Conservation (phyloP, 2,113 vertebrate species). For the Pterocles burchelli region DNA sequence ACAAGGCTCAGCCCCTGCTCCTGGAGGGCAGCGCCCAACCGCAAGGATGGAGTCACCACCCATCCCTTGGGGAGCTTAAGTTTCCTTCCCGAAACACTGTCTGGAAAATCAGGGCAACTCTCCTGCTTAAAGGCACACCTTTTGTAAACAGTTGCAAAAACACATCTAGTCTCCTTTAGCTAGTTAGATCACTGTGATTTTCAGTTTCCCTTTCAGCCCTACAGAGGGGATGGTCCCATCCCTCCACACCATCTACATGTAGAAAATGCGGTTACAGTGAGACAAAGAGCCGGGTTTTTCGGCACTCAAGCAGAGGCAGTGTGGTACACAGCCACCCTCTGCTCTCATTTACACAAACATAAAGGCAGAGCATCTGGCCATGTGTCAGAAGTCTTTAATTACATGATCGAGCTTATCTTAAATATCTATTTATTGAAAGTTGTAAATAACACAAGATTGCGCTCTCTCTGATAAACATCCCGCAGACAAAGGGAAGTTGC, state of each 20-base stretch:
- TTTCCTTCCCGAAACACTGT: background rate
- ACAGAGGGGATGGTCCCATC: background rate
- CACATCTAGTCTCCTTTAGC: background rate
- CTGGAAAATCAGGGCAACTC: background rate
- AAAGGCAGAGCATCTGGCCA: slow-evolving; percentile 44
- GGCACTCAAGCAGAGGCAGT: background rate
- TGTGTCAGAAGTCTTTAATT: slow-evolving; percentile 38
- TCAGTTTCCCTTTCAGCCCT: background rate
- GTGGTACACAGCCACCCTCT: background rate
- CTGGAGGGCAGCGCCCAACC: rapidly evolving
- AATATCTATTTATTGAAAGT: slow-evolving; percentile 40
- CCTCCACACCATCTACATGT: background rate
- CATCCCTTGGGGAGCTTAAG: background rate
- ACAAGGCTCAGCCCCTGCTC: background rate
- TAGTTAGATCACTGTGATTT: background rate
- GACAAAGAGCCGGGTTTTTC: background rate
- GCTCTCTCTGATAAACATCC: background rate
- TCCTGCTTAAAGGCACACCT: background rate
- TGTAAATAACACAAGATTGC: background rate
- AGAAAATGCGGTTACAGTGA: background rate
- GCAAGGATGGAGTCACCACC: background rate
- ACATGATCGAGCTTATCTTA: slow-evolving; percentile 22
- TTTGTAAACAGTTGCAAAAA: background rate
- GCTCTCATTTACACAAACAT: slow-evolving; percentile 44
- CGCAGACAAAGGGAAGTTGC: background rate